These are phyloP conservation scores for Mya arenaria DNA, from an alignment of 1,140 invertebrate genomes.

Conservation along the genomic window DNA sequence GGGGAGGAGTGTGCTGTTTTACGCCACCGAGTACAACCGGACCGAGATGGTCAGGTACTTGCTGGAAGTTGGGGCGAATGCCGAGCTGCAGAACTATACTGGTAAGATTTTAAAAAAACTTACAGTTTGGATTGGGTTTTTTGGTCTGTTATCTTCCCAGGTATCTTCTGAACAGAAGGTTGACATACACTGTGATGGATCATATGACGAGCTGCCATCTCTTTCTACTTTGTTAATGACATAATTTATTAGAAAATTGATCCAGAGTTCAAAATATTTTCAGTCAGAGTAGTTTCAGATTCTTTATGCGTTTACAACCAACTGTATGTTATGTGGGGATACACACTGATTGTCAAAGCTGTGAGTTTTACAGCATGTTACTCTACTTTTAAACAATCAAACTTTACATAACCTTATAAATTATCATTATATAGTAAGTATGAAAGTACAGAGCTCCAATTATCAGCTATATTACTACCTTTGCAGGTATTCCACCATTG, in stretches of 20 bases:
- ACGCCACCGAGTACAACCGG: conserved; percentile 71
- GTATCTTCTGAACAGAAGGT: not conserved
- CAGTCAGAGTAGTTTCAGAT: not conserved
- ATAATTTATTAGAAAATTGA: not conserved
- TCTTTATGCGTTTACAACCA: not conserved
- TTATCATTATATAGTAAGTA: not conserved
- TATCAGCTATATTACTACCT: no score
- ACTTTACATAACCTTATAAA: not conserved
- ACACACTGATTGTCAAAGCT: not conserved
- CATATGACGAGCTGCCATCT: not conserved
- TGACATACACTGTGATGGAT: not conserved
- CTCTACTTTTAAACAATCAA: not conserved
- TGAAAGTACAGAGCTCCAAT: no score
- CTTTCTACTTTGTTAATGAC: not conserved
- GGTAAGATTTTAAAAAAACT: conserved; percentile 52
- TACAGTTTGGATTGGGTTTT: not conserved
- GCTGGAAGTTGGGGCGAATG: conserved; percentile 62
- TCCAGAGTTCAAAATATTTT: not conserved
- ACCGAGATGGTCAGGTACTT: conserved; percentile 66
- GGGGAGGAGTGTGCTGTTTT: conserved; percentile 73
- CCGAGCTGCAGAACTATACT: conserved; percentile 73
- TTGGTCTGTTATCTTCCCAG: not conserved
- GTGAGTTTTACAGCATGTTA: not conserved
- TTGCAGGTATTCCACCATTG: conserved; percentile 60
- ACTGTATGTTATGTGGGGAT: not conserved